Percentiles rank a stretch among this genome's conserved stretches.
Conservation (phyloP, 64 coral and sea anemone genomes). For the Pocillopora verrucosa region DNA sequence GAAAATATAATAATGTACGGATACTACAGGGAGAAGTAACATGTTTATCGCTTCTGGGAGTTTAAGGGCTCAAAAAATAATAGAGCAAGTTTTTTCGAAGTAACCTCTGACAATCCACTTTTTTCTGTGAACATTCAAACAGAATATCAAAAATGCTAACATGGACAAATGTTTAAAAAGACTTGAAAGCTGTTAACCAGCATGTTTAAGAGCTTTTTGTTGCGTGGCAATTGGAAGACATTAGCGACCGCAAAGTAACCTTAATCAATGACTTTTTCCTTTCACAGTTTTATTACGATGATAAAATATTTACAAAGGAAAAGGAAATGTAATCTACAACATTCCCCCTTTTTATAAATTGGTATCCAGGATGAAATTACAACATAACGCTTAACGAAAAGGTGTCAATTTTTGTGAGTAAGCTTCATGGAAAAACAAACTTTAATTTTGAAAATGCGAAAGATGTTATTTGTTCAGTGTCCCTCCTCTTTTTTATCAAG, state of each 20-base stretch:
- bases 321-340: not conserved
- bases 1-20: too few species aligned
- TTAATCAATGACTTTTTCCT: not conserved
- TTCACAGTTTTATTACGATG: not conserved
- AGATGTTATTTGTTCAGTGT: slow-evolving; percentile 18
- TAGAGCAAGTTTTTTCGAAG: too few species aligned
- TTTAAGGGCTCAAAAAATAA: too few species aligned
- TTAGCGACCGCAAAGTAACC: not conserved
- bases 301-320: slow-evolving; percentile 1
- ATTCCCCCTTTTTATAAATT: not conserved
- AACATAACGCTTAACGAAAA: not conserved
- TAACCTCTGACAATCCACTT: too few species aligned
- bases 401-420: slow-evolving; percentile 13
- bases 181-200: not conserved
- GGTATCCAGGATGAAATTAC: not conserved
- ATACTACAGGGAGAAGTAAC: too few species aligned
- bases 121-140: not conserved
- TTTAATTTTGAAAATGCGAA: slow-evolving; percentile 38
- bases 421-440: slow-evolving; percentile 30
- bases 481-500: not conserved
- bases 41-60: too few species aligned
- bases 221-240: not conserved
- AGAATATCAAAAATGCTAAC: not conserved
- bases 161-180: not conserved
- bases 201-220: not conserved